Percentiles rank a stretch among this genome's conserved stretches.
Evolutionary conservation across 1,140 invertebrate species (phyloP).

Genomic region (Meloidogyne exigua): DNA sequence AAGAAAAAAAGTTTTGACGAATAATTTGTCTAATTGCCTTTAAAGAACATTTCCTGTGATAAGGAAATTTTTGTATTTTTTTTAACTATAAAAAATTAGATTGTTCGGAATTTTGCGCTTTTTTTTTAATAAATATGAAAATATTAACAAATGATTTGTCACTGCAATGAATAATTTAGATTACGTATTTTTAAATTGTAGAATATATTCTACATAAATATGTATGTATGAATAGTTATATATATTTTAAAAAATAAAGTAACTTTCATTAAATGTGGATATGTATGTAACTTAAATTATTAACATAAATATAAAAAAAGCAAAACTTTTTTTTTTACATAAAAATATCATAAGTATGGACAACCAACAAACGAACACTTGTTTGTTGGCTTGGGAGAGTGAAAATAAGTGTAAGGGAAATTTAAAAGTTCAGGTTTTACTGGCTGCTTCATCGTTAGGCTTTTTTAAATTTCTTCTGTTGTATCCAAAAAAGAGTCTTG

Average conservation of each 20-base stretch:
- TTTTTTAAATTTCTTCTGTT: not conserved
- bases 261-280: too few species aligned
- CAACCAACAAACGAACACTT: constrained; percentile 1
- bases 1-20: not conserved
- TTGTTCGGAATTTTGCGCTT: not conserved
- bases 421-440: not conserved
- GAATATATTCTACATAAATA: too few species aligned
- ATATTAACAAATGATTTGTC: not conserved
- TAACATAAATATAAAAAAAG: too few species aligned
- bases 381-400: not conserved
- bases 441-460: not conserved
- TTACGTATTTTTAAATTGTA: too few species aligned
- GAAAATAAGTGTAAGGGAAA: not conserved
- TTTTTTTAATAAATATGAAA: not conserved
- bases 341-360: not conserved
- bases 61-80: not conserved
- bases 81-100: not conserved
- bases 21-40: constrained; percentile 1
- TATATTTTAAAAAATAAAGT: too few species aligned
- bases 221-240: too few species aligned
- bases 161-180: not conserved
- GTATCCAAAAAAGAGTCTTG: not conserved
- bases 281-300: not conserved
- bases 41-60: constrained; percentile 3
- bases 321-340: not conserved